Conservation (phyloP, 2,797 vertebrate genomes). For the Parauchenoglanis punctatus region DNA sequence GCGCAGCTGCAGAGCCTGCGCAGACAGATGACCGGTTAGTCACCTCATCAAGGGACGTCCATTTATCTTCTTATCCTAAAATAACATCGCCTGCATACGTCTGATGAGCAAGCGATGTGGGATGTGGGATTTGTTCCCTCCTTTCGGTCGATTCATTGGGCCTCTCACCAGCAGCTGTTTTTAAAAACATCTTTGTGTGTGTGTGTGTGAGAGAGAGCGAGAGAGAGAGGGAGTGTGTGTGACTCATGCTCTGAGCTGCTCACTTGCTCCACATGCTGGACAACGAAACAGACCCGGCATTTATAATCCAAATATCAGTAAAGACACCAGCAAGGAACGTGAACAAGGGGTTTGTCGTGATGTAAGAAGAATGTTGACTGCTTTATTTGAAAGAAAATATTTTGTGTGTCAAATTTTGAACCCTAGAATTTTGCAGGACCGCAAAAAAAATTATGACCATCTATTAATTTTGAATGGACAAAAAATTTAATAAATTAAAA, state of each 20-base stretch:
- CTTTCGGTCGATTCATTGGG: background rate
- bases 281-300: background rate
- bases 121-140: background rate
- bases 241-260: constrained; percentile 11
- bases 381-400: background rate
- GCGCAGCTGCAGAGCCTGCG: constrained; percentile 93
- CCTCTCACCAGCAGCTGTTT: constrained; percentile 21
- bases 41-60: background rate
- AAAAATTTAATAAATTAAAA: background rate
- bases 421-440: background rate
- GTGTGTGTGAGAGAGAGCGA: background rate
- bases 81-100: background rate
- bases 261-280: constrained; percentile 28
- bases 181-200: constrained; percentile 4
- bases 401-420: background rate
- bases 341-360: background rate
- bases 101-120: background rate
- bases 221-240: background rate
- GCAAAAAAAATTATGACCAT: background rate
- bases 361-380: background rate
- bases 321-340: background rate
- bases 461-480: background rate
- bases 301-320: background rate
- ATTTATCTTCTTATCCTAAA: background rate
- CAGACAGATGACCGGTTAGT: constrained; percentile 89